Base-by-base conservation (phyloP, 2,888 invertebrate genomes). In the Platycheirus albimanus region DNA sequence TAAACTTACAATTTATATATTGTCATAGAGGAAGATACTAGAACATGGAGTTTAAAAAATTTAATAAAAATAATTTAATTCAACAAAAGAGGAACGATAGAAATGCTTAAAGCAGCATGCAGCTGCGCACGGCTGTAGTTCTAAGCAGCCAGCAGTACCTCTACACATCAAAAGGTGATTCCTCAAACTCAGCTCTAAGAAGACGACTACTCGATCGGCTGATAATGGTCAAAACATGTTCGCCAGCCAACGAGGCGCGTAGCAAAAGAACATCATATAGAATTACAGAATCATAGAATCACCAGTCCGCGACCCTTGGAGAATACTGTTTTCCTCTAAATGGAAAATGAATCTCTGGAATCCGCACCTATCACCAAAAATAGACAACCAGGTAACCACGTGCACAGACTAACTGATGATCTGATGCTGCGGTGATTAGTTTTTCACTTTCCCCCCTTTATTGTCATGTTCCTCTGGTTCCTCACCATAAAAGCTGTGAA, bases 311-410 rank as follows among this genome's bases (percentile, higher is more conserved):
- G n/a, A 79, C 74, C 79, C 79, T 70, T 69, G 41, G 72, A 75
- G 79, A 70, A 70, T 70, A 79, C 56, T 72, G 71, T 28, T 75
- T 52, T 69, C 69, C 64, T 58, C 41, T 54, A 79, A 79, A 78
- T 83, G 72, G 71, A 49, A 84, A 69, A 70, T 74, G 74, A 84
- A 70, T 74, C 69, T 79, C 58, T 58, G 79, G 84, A 79, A 84
- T 84, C 79, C 84, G 79, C 79, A 79, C 79, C 63, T 70, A 79
- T 72, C 64, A 52, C 84, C 84, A 74, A 84, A 84, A 79, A 79
- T 84, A 79, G 84, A 75, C 63, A 84, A 79, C 79, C 79, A 79
- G 84, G 84, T 79, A 84, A 84, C 79, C 79, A 84, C 84, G 79
- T 84, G 79, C 79, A 75, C 61, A 20, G 79, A 84, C 66, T 79